Percentiles rank a stretch among this genome's conserved stretches.
Evolutionary conservation across 2,113 vertebrate genomes (phyloP).

Genomic region (Halichoerus grypus): DNA sequence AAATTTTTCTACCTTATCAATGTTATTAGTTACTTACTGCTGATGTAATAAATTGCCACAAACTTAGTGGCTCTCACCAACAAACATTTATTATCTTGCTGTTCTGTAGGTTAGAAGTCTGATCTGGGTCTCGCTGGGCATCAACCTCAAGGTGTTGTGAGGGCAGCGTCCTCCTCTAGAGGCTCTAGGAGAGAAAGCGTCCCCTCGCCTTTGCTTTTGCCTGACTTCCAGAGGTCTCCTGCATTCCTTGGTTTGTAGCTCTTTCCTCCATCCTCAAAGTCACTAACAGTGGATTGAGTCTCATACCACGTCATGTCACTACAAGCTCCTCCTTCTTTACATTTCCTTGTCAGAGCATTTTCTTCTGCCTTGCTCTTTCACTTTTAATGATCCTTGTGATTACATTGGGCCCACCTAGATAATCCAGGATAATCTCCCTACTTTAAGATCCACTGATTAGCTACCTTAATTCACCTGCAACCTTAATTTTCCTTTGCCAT

Average conservation of each 20-base stretch:
- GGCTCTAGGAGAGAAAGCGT: neutral
- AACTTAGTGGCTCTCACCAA: neutral
- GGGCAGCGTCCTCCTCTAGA: neutral
- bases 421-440: neutral
- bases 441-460: neutral
- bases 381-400: neutral
- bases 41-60: neutral
- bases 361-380: neutral
- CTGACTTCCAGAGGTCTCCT: neutral
- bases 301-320: neutral
- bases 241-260: neutral
- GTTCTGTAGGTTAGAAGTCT: neutral
- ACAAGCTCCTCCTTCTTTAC: neutral
- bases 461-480: neutral
- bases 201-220: neutral
- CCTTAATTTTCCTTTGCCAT: neutral
- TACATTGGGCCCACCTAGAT: neutral
- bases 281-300: neutral
- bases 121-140: neutral
- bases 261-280: neutral
- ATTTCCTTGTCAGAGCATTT: neutral
- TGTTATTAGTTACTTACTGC: neutral
- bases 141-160: neutral
- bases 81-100: neutral
- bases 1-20: conserved; percentile 17